Conservation (phyloP, 2,113 vertebrate species). For the Neogobius melanostomus region DNA sequence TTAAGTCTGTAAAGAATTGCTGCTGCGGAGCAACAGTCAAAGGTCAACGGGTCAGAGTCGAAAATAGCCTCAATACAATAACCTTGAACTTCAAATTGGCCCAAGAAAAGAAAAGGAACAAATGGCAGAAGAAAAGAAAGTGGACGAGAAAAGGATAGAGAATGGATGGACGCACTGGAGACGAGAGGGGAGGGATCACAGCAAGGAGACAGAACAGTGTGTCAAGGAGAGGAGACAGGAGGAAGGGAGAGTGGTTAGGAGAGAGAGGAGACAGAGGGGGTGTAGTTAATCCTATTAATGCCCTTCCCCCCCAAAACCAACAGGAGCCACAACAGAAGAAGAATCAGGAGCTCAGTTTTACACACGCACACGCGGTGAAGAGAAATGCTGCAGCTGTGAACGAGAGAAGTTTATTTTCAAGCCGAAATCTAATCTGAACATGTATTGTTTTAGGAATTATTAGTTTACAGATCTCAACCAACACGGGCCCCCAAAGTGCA, state of each 20-base stretch:
- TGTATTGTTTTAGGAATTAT: too few species aligned
- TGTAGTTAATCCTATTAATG: conserved; percentile 10
- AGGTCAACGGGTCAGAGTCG: neutral
- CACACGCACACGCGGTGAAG: neutral
- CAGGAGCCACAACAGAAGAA: neutral
- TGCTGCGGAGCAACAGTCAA: neutral
- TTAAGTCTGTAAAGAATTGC: neutral
- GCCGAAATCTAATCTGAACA: too few species aligned
- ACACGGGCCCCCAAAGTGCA: too few species aligned
- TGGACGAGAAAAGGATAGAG: neutral
- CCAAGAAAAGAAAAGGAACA: neutral
- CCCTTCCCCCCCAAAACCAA: conserved; percentile 8
- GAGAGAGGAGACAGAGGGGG: conserved; percentile 7
- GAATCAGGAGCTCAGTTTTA: neutral
- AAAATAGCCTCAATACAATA: neutral
- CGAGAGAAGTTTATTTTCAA: neutral
- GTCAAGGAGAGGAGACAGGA: neutral
- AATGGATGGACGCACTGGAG: neutral
- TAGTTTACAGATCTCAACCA: too few species aligned
- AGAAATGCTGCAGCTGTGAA: neutral
- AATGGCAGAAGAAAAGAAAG: neutral
- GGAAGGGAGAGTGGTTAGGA: neutral
- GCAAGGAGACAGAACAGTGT: neutral
- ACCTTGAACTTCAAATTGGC: too few species aligned
- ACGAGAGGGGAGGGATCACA: too few species aligned